Evolutionary conservation across 1,140 invertebrate species (phyloP).

Genomic region (Nephila pilipes): DNA sequence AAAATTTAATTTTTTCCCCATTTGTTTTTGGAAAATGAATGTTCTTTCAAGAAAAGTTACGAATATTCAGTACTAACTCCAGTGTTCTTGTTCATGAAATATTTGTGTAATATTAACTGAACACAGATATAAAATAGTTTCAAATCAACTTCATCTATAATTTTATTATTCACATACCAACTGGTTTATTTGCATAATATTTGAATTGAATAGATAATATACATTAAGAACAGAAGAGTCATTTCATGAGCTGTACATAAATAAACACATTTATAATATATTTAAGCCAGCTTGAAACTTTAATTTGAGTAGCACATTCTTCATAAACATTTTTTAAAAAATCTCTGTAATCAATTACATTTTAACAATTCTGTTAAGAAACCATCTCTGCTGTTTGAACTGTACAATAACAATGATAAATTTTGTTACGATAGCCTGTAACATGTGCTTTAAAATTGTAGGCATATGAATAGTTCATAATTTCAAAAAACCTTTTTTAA

Average conservation of each 20-base stretch:
- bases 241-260: conserved; percentile 42
- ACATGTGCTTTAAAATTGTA: conserved; percentile 8
- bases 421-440: neutral
- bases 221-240: conserved; percentile 30
- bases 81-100: too few species aligned
- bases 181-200: conserved; percentile 41
- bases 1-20: too few species aligned
- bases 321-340: neutral
- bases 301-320: neutral
- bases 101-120: too few species aligned
- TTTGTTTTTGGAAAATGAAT: too few species aligned
- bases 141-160: conserved; percentile 49
- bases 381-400: neutral
- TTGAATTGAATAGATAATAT: conserved; percentile 38
- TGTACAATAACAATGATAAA: conserved; percentile 41
- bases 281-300: conserved; percentile 1
- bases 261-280: conserved; percentile 52
- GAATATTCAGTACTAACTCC: too few species aligned
- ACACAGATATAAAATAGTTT: neutral
- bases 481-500: neutral
- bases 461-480: neutral
- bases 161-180: conserved; percentile 58
- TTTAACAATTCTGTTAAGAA: conserved; percentile 21
- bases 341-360: neutral
- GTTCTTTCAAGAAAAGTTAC: too few species aligned